phyloP scores from a whole-genome alignment of 2,797 vertebrate genomes.

The Novumbra hubbsi region DNA sequence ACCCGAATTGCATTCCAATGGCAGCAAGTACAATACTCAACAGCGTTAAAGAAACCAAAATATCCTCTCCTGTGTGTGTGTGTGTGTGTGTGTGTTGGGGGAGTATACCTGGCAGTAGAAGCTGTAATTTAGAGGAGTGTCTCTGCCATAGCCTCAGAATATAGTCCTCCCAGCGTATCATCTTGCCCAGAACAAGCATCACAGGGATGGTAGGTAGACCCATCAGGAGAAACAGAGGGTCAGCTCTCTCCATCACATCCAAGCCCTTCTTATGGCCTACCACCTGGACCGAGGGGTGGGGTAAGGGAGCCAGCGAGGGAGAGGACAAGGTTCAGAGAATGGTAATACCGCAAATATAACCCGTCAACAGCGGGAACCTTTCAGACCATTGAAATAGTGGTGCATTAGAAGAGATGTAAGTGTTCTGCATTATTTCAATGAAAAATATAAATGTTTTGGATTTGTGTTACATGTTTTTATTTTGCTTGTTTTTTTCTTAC shows the following conservation, averaged over 20 bases:
- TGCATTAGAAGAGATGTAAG: too few relatives aligned
- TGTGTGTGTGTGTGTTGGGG: slow-evolving; percentile 1
- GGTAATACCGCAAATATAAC: not conserved
- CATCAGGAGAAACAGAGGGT: slow-evolving; percentile 78
- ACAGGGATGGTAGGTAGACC: slow-evolving; percentile 78
- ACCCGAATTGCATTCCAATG: not conserved
- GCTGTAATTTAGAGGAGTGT: slow-evolving; percentile 57
- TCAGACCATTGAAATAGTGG: too few relatives aligned
- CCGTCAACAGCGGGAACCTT: too few relatives aligned
- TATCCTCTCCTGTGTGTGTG: not conserved
- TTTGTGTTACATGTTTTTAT: too few relatives aligned
- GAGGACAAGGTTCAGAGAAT: not conserved
- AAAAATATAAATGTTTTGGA: too few relatives aligned
- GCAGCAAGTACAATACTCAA: not conserved
- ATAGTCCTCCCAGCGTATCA: slow-evolving; percentile 81
- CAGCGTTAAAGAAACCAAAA: not conserved
- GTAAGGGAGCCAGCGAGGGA: not conserved
- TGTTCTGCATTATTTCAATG: too few relatives aligned
- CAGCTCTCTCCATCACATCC: slow-evolving; percentile 75
- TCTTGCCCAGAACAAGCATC: slow-evolving; percentile 76
- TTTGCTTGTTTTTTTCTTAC: too few relatives aligned
- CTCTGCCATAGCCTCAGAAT: slow-evolving; percentile 74
- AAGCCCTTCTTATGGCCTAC: slow-evolving; percentile 80
- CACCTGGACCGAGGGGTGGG: slow-evolving; percentile 53
- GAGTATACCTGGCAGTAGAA: slow-evolving; percentile 50